Percentiles rank a stretch among this genome's conserved stretches.
Evolutionary conservation across 1,140 invertebrate genomes (phyloP).

Genomic region (Geopemphigus sp.): DNA sequence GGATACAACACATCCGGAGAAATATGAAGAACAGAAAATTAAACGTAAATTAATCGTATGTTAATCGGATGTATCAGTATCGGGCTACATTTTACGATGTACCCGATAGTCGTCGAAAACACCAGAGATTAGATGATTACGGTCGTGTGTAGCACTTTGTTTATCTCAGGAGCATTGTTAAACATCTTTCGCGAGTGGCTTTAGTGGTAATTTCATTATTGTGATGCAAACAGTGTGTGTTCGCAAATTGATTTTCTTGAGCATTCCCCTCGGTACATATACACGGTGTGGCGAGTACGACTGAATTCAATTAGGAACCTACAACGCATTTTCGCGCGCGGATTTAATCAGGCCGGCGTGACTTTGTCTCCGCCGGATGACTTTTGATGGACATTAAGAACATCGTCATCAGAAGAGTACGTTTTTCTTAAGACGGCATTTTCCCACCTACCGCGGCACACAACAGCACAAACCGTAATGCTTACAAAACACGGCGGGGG

Average conservation of each 20-base stretch:
- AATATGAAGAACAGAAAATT: too few species aligned
- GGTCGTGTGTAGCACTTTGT: neutral
- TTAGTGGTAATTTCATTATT: slow-evolving; percentile 33
- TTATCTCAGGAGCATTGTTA: neutral
- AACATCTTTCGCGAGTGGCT: neutral
- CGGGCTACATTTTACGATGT: too few species aligned
- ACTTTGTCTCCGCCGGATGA: neutral
- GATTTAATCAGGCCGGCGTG: neutral
- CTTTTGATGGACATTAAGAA: slow-evolving; percentile 19
- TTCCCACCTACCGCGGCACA: neutral
- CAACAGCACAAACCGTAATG: neutral
- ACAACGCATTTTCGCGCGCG: neutral
- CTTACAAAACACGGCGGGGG: neutral
- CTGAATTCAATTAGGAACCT: slow-evolving; percentile 6
- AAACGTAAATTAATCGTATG: too few species aligned
- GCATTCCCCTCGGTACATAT: neutral
- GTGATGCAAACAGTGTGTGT: neutral
- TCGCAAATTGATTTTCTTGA: neutral
- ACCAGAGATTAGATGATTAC: neutral
- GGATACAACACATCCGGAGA: too few species aligned
- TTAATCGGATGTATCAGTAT: too few species aligned
- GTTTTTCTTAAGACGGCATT: neutral
- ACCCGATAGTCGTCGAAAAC: neutral
- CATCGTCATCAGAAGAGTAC: neutral
- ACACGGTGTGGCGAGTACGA: neutral